Evolutionary conservation across 37 sponge, comb jelly and placozoan genomes (phyloP).

Genomic region (Haliclona indistincta): DNA sequence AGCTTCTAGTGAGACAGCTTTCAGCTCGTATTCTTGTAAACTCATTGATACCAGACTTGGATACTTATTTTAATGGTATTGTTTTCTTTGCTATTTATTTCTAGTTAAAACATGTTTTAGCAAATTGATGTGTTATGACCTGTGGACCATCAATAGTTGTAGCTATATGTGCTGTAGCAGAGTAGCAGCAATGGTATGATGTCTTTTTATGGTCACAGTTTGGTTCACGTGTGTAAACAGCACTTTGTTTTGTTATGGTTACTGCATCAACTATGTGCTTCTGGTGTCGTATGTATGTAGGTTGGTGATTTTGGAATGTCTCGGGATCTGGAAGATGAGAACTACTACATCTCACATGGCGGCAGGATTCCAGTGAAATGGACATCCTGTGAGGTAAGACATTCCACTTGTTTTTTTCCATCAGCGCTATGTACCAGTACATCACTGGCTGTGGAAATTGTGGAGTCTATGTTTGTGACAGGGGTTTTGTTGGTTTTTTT

Average conservation of each 20-base stretch:
- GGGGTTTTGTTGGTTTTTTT: neutral
- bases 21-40: no score
- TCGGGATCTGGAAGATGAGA: conserved; percentile 34
- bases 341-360: conserved; percentile 20
- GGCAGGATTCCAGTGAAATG: conserved; percentile 45
- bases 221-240: neutral
- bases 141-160: neutral
- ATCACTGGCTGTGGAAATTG: neutral
- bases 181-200: neutral
- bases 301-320: conserved; percentile 51
- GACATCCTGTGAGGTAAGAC: conserved; percentile 35
- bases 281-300: neutral
- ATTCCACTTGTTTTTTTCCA: neutral
- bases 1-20: no score
- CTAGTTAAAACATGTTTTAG: no score
- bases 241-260: no score
- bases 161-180: neutral
- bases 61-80: no score
- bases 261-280: no score
- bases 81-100: no score
- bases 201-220: neutral
- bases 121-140: no score
- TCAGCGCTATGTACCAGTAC: neutral
- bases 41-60: no score
- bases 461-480: neutral